Conservation (phyloP, 2,113 vertebrate species). For the Desmodus rotundus region DNA sequence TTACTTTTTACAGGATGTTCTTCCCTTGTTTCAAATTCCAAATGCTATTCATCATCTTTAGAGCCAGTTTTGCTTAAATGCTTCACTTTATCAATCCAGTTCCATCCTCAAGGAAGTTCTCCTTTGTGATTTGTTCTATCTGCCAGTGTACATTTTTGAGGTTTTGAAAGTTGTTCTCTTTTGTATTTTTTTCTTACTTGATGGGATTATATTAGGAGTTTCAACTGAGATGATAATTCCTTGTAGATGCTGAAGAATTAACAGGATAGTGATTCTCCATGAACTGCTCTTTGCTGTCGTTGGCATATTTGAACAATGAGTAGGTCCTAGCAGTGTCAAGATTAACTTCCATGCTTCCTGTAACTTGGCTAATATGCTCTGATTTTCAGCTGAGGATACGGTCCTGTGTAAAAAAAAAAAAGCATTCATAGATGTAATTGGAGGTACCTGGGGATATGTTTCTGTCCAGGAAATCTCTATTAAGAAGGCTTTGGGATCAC, state of each 20-base stretch:
- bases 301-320: slow-evolving; percentile 95
- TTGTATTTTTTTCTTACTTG: slow-evolving; percentile 94
- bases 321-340: slow-evolving; percentile 96
- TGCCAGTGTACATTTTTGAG: slow-evolving; percentile 93
- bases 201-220: slow-evolving; percentile 70
- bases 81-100: neutral
- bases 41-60: slow-evolving; percentile 88
- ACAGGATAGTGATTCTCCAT: slow-evolving; percentile 94
- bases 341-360: slow-evolving; percentile 91
- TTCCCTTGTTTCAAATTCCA: slow-evolving; percentile 70
- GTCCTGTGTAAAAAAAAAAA: slow-evolving; percentile 90
- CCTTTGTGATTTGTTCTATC: slow-evolving; percentile 84
- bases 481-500: slow-evolving; percentile 93
- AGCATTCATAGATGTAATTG: slow-evolving; percentile 90
- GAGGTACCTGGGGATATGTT: slow-evolving; percentile 91
- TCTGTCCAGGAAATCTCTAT: slow-evolving; percentile 94
- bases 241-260: slow-evolving; percentile 80
- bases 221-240: slow-evolving; percentile 80
- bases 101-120: neutral
- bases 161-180: slow-evolving; percentile 96
- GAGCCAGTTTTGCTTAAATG: slow-evolving; percentile 93
- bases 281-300: slow-evolving; percentile 92
- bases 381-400: slow-evolving; percentile 88
- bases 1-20: slow-evolving; percentile 71
- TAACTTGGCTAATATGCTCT: slow-evolving; percentile 88